These are phyloP conservation scores for Hyla sarda DNA, from an alignment of 2,113 vertebrate genomes.

Conservation along the genomic window DNA sequence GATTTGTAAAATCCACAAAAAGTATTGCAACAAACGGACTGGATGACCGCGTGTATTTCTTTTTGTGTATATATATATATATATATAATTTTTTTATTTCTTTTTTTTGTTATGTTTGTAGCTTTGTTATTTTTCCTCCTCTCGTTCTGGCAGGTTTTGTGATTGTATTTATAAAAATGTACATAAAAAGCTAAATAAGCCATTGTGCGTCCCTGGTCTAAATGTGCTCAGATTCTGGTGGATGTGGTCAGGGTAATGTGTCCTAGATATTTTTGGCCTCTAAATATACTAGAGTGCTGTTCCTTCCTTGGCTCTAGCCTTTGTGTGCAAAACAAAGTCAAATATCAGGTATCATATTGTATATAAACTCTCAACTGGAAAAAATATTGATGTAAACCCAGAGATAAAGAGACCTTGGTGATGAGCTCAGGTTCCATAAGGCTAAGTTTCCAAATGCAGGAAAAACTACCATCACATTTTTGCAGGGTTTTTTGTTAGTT, in stretches of 20 bases:
- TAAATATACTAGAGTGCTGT: constrained; percentile 30
- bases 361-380: no score
- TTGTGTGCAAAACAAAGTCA: background rate
- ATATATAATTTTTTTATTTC: no score
- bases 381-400: no score
- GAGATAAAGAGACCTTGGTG: no score
- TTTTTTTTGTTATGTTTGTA: background rate
- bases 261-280: constrained; percentile 15
- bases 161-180: constrained; percentile 33
- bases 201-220: constrained; percentile 3
- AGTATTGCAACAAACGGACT: background rate
- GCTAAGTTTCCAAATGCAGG: no score
- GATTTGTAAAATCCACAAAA: background rate
- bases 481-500: no score
- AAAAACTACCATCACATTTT: no score
- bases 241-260: constrained; percentile 22
- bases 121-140: background rate
- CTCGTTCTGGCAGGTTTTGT: background rate
- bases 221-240: constrained; percentile 15
- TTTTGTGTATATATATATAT: background rate
- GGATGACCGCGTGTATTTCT: background rate
- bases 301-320: background rate
- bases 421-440: no score
- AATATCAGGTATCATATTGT: background rate
- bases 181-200: no score